These are phyloP conservation scores for Phymastichus coffea DNA, from an alignment of 1,140 invertebrate species.

Conservation along the genomic window DNA sequence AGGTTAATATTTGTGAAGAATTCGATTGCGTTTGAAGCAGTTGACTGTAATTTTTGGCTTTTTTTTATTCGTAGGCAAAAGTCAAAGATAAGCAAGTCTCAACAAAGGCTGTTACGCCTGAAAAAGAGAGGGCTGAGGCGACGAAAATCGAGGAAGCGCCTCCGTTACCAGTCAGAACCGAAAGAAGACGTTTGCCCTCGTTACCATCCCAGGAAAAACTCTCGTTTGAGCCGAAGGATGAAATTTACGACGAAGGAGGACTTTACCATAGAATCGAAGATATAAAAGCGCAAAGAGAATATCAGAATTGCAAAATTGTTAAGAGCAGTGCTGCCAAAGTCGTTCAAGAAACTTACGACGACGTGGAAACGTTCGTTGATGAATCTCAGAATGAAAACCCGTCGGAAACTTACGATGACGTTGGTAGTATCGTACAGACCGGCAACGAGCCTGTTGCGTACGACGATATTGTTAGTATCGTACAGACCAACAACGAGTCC, in stretches of 20 bases:
- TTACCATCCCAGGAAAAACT: constrained; percentile 32
- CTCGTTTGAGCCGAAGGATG: constrained; percentile 27
- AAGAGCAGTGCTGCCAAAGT: neutral
- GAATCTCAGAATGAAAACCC: neutral
- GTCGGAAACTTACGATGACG: constrained; percentile 15
- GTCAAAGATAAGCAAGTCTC: constrained; percentile 3
- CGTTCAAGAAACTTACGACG: constrained; percentile 38
- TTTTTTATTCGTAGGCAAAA: too few relatives aligned
- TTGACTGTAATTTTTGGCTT: too few relatives aligned
- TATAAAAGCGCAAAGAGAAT: constrained; percentile 32
- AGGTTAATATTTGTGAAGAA: constrained; percentile 9
- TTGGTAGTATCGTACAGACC: neutral
- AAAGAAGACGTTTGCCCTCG: constrained; percentile 39
- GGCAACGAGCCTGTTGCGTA: too few relatives aligned
- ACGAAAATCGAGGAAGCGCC: constrained; percentile 27
- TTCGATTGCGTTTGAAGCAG: too few relatives aligned
- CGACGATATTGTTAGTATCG: too few relatives aligned
- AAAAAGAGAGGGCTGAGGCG: neutral
- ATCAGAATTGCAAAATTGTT: constrained; percentile 40
- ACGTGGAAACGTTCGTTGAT: constrained; percentile 23
- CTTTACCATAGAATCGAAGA: constrained; percentile 53
- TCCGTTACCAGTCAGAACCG: constrained; percentile 38
- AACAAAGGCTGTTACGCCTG: neutral
- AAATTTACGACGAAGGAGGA: constrained; percentile 45
- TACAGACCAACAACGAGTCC: constrained; percentile 9